These are phyloP conservation scores for Cricetomys ansorgei DNA, from an alignment of 2,113 vertebrate species.

Conservation along the genomic window DNA sequence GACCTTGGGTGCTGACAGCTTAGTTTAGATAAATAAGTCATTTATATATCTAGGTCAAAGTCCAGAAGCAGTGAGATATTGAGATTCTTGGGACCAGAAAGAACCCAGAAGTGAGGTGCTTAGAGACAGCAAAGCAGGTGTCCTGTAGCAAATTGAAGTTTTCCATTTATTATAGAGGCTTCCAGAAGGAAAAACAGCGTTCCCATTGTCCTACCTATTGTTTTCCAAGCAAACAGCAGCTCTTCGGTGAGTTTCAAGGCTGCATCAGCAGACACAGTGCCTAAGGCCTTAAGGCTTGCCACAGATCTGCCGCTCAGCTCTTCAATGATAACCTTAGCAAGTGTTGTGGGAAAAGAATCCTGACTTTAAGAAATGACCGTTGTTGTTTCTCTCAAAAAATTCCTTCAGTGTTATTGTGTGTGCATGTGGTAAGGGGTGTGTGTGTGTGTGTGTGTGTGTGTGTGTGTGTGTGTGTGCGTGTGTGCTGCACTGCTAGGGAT, in stretches of 20 bases:
- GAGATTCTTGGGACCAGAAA: neutral
- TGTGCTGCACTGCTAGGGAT: no score
- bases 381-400: neutral
- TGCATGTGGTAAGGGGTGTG: neutral
- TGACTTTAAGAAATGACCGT: neutral
- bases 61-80: neutral
- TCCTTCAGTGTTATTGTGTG: neutral
- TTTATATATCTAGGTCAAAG: conserved; percentile 44
- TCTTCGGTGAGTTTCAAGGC: neutral
- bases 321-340: neutral
- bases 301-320: neutral
- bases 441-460: neutral
- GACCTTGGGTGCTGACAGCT: neutral
- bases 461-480: neutral
- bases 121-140: neutral
- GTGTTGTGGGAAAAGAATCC: neutral
- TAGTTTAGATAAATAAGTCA: neutral
- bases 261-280: neutral
- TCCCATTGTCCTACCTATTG: neutral
- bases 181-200: neutral
- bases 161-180: neutral
- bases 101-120: neutral
- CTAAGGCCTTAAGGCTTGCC: neutral
- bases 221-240: neutral
- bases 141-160: neutral